Base-by-base conservation (phyloP, 2,113 vertebrate genomes). In the Tragelaphus strepsiceros region DNA sequence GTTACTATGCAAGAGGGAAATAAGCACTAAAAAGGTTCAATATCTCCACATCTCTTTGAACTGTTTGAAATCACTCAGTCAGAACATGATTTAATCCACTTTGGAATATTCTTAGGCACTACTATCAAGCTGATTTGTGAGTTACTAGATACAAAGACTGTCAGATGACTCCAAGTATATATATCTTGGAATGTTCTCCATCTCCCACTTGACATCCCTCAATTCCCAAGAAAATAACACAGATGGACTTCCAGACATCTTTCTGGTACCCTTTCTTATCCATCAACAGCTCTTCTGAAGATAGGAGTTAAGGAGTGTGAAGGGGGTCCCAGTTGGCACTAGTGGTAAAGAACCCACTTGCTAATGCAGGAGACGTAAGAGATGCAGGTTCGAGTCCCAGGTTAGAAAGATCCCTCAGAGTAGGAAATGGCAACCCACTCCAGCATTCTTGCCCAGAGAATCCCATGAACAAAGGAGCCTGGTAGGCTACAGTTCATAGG, bases 301-400 rank as follows among this genome's bases (percentile, higher is more conserved):
- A 85, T 78, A 58, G 9, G 43, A 80, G 24, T 22, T 53, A 71
- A 9, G 19, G 82, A 46, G 26, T 28, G 2, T 0, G 10, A 81
- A 39, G n/a, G 67, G 19, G 5, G 0, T 74, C 67, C 67, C 35
- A 39, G 21, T 19, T 13, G 67, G 35, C 10, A 22, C 67, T 24
- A 24, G 11, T 74, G 67, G 35, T 24, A 74, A 74, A 39, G 35
- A 39, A 74, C 19, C 19, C 35, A 39, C 67, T 2, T 74, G 67
- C 35, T 74, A 39, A 11, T 24, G 35, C 67, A 39, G 19, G 67
- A 22, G 67, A 71, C 0, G 5, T 13, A 39, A 74, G 67, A 39
- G 35, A 24, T 0, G 0, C 67, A 74, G 67, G 10, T 24, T 74
- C 2, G 0, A 13, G 24, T 39, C 10, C 2, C 24, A 21, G 3